Percentiles rank a stretch among this genome's conserved stretches.
Evolutionary conservation across 2,113 vertebrate species (phyloP).

Genomic region (Brachyhypopomus occidentalis): DNA sequence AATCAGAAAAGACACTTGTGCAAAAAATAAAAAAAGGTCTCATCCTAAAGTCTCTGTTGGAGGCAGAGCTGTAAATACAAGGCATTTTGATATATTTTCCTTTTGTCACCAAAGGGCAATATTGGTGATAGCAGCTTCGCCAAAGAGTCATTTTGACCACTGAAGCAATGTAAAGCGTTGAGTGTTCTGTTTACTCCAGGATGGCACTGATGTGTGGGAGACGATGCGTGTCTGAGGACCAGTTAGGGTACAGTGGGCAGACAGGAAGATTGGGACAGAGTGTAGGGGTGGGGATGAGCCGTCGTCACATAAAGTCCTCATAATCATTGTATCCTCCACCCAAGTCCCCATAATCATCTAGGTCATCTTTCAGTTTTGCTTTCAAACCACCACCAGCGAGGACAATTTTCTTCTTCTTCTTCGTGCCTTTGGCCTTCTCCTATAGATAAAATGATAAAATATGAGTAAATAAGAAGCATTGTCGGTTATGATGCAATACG

Average conservation of each 20-base stretch:
- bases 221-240: constrained; percentile 86
- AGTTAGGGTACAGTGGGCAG: constrained; percentile 59
- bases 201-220: constrained; percentile 91
- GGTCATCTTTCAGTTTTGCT: constrained; percentile 90
- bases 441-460: constrained; percentile 55
- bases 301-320: constrained; percentile 98
- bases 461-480: neutral
- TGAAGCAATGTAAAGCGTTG: constrained; percentile 77
- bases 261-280: constrained; percentile 57
- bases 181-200: constrained; percentile 79
- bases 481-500: no score
- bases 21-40: constrained; percentile 41
- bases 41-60: constrained; percentile 44
- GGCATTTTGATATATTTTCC: constrained; percentile 68
- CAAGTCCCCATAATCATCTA: constrained; percentile 87
- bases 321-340: constrained; percentile 92
- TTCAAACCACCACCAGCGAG: constrained; percentile 91
- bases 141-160: constrained; percentile 69
- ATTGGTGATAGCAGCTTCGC: constrained; percentile 69
- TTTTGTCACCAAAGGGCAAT: constrained; percentile 59
- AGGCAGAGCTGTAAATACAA: constrained; percentile 71
- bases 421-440: constrained; percentile 88
- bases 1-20: constrained; percentile 56
- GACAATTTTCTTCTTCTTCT: constrained; percentile 96
- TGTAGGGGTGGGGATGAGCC: constrained; percentile 66